Evolutionary conservation across 2,113 vertebrate species (phyloP), one percentile per base, ranked within the genome.

Genomic region (Cichladusa arquata): DNA sequence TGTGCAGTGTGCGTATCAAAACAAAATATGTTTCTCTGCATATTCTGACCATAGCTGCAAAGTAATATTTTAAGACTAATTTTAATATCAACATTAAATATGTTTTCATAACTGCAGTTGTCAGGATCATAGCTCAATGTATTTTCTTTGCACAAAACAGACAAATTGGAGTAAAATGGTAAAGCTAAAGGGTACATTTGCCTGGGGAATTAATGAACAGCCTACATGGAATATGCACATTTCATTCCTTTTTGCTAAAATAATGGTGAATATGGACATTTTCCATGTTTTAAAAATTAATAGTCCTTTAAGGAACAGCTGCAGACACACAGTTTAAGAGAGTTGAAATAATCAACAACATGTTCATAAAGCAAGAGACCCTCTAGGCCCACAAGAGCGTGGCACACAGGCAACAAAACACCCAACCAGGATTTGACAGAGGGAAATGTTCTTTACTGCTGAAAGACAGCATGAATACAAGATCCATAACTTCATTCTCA

Each of bases 61-160:
- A 53, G 31, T 81, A 84, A 95, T 82, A 81, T 44, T 91, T 78
- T 95, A 40, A 89, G 92, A 26, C n/a, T 74, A 14, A 77, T 86
- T 34, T 58, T n/a, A 83, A 66, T 70, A 88, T 20, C 38, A 93
- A 77, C 72, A 92, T 81, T 92, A 93, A 94, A 70, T 62, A 91
- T 48, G 31, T 86, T 95, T 93, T 85, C 34, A 48, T 86, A 90
- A 70, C 42, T 54, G 24, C 36, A 72, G 53, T 89, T 79, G 81
- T 82, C 78, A 94, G 50, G n/a, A 79, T 72, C 44, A 62, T 66
- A 82, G 42, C 42, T 92, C 62, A 62, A 36, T 31, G 11, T 17
- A 31, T 73, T 94, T 91, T 74, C 66, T 66, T 79, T 77, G 17
- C 19, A 81, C 20, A 77, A 84, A 85, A 60, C 17, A 48, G 61